phyloP scores from a whole-genome alignment of 2,888 invertebrate genomes.

The Heliconius hortense region DNA sequence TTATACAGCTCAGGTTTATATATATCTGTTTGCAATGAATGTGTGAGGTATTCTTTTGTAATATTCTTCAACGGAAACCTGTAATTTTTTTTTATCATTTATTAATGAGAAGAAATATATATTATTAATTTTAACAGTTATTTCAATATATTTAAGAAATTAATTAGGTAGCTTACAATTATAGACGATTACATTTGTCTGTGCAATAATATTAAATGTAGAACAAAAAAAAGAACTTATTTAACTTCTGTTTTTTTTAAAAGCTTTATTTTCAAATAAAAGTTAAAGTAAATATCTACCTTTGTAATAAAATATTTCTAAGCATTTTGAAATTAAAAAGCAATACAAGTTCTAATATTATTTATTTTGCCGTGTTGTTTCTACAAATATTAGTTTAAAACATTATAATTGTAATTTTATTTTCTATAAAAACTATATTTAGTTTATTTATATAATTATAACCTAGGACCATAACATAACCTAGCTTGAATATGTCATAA shows the following conservation, averaged over 20 bases:
- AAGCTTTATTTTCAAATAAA: not conserved
- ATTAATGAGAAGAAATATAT: not conserved
- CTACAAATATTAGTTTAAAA: not conserved
- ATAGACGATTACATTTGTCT: not conserved
- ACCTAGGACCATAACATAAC: constrained; percentile 47
- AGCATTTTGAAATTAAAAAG: constrained; percentile 54
- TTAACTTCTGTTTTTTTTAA: too few species aligned
- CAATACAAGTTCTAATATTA: not conserved
- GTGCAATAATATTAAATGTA: not conserved
- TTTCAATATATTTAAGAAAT: not conserved
- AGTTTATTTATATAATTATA: constrained; percentile 27
- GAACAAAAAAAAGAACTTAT: too few species aligned
- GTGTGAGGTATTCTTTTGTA: constrained; percentile 52
- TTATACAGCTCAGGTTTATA: constrained; percentile 32
- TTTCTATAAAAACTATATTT: constrained; percentile 30
- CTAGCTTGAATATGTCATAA: constrained; percentile 39
- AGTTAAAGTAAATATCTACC: constrained; percentile 52
- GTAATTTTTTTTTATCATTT: constrained; percentile 39
- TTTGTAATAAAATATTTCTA: constrained; percentile 58
- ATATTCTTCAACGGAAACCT: constrained; percentile 60
- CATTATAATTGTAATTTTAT: not conserved
- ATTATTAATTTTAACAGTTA: not conserved
- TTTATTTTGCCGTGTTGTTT: not conserved
- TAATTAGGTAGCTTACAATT: not conserved
- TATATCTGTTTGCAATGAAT: constrained; percentile 46